Percentiles rank a stretch among this genome's conserved stretches.
Evolutionary conservation across 2,113 vertebrate species (phyloP).

Genomic region (Sander vitreus): DNA sequence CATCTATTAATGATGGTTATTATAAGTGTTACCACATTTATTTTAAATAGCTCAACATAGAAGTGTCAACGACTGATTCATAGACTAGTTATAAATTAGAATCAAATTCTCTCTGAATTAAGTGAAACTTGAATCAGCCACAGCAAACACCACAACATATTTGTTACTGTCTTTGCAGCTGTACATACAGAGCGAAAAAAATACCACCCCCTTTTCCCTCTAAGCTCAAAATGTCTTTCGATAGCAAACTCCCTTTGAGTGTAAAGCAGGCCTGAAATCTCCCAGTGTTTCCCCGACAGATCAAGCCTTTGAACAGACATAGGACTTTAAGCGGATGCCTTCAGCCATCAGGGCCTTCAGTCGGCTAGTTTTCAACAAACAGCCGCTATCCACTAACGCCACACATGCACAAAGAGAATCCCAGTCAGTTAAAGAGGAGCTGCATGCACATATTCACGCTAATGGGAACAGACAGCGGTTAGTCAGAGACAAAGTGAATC

Average conservation of each 20-base stretch:
- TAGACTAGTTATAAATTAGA: constrained; percentile 3
- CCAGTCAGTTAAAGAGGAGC: constrained; percentile 66
- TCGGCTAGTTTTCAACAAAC: constrained; percentile 67
- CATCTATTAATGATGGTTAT: no score
- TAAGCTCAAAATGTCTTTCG: constrained; percentile 63
- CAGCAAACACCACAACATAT: constrained; percentile 50
- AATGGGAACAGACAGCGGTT: constrained; percentile 84
- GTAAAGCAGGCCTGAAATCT: constrained; percentile 71
- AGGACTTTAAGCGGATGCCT: constrained; percentile 71
- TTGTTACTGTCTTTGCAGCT: constrained; percentile 39
- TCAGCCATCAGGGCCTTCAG: constrained; percentile 66
- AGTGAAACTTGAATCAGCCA: not conserved
- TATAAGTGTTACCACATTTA: no score
- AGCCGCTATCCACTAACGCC: constrained; percentile 50
- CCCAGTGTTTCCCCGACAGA: constrained; percentile 72
- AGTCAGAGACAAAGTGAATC: constrained; percentile 85
- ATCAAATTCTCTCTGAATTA: constrained; percentile 22
- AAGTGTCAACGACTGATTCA: constrained; percentile 8
- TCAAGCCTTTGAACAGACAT: constrained; percentile 71
- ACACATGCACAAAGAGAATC: constrained; percentile 62
- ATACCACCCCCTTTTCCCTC: constrained; percentile 57
- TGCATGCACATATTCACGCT: constrained; percentile 69
- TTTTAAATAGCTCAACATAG: not conserved
- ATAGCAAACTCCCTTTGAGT: constrained; percentile 68
- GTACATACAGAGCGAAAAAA: constrained; percentile 29